Base-by-base conservation (phyloP, 2,888 invertebrate species). In the Leucoptera coffeella region DNA sequence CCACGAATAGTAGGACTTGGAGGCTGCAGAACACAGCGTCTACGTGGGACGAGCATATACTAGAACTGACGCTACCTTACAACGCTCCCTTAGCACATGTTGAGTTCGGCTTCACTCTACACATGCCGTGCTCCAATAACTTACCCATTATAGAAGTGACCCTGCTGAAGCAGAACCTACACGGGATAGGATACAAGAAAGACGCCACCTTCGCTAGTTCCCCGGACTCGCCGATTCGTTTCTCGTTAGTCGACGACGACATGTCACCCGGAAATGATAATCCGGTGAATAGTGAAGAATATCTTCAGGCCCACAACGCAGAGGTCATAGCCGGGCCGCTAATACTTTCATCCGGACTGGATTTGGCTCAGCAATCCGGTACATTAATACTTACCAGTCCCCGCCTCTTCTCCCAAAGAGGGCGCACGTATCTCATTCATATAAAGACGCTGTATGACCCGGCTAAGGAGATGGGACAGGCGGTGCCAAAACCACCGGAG, bases 41-140 rank as follows among this genome's bases (percentile, higher is more conserved):
- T 12, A 90, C 92, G 0, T 92, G 90, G 88, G 90, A 92, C 45
- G 93, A 94, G 47, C 93, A 94, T 42, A 78, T 93, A 14, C 82
- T 94, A 41, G 94, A 94, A 51, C 62, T 94, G 5, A 88, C 90
- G 1, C 51, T 94, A 28, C 88, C 91, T 0, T 80, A 83, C 35
- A 81, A 82, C 25, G 78, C 81, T 2, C 78, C 79, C 17, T 67
- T 93, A 29, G 91, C 91, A n/a, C 93, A 93, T 43, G 82, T 94
- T 13, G 92, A 93, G 50, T 80, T 94, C 23, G 83, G 85, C 35
- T 93, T 92, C 46, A 82, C 82, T 1, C 62, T 94, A 15, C 89
- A 89, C 46, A 75, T 82, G 4, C 78, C 83, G 4, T 86, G 85
- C 41, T 75, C 82, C 2, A 69, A 74, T 29, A 75, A 81, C 12